Evolutionary conservation across 2,888 invertebrate genomes (phyloP), one percentile per base, ranked within the genome.

Genomic region (Drosophila greeni): DNA sequence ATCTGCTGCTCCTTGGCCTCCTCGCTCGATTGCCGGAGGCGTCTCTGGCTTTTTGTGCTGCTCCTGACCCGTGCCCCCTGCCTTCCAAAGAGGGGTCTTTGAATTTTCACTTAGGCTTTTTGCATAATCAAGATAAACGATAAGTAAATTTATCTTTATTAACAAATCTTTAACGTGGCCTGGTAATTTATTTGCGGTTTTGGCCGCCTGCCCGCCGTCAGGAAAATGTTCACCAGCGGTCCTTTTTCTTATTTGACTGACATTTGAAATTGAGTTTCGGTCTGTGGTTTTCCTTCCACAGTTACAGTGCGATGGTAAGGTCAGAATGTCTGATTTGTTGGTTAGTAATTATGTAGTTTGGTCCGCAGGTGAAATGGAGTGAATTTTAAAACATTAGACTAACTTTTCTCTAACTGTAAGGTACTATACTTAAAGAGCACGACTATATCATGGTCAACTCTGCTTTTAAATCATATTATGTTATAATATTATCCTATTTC

Each of bases 81-180:
- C n/a, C n/a, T n/a, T 37, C 23, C 47, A 6, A n/a, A n/a, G 34
- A 8, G 16, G 42, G 71, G 66, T 71, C 82, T 76, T 72, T 75
- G 82, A 82, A 74, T 79, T 82, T 80, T 80, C 82, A 80, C 82
- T 80, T 80, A 82, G 80, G 82, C 82, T 70, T 76, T 80, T 82
- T 76, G 75, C 79, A 80, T 80, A 80, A 80, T 80, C 80, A 80
- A 80, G 80, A 80, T 80, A 79, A 80, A 80, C 80, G 80, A 80
- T 80, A 80, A 80, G 80, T 82, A 82, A 80, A 80, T 80, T 80
- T 80, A 80, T 80, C 80, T 80, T 82, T 80, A 80, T 80, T 80
- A 80, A 79, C 82, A 80, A 82, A 76, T 80, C 80, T 80, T 82
- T 70, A 80, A 82, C 82, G 75, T 82, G 72, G 78, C 69, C 62